Percentiles rank a stretch among this genome's conserved stretches.
These are phyloP conservation scores for Nerophis lumbriciformis DNA, from an alignment of 2,113 vertebrate species.

Conservation along the genomic window DNA sequence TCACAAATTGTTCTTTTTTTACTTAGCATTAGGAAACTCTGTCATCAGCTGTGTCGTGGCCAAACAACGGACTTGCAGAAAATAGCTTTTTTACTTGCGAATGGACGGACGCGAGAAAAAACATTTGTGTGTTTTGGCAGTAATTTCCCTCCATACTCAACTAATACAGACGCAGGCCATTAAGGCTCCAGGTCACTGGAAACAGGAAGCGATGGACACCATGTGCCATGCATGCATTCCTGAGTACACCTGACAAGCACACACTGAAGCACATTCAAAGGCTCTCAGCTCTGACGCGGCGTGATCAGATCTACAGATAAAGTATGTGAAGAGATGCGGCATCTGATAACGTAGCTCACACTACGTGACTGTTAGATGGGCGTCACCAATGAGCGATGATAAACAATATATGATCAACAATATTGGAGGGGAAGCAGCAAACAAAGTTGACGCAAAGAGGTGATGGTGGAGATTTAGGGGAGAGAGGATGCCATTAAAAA, in stretches of 20 bases:
- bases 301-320: too few species aligned
- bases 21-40: too few species aligned
- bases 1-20: too few species aligned
- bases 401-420: neutral
- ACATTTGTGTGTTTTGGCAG: too few species aligned
- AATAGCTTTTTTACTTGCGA: too few species aligned
- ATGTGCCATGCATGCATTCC: constrained; percentile 15
- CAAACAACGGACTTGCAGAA: too few species aligned
- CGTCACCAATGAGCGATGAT: neutral
- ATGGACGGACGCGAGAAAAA: too few species aligned
- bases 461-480: neutral
- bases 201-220: constrained; percentile 31
- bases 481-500: neutral
- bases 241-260: constrained; percentile 10
- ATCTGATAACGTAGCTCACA: constrained; percentile 6
- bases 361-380: constrained; percentile 12
- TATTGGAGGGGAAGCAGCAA: neutral
- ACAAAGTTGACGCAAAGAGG: neutral
- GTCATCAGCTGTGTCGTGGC: too few species aligned
- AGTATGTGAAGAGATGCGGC: too few species aligned
- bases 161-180: neutral
- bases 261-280: constrained; percentile 5
- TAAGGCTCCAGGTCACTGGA: constrained; percentile 8
- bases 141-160: too few species aligned
- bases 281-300: neutral